Evolutionary conservation across 2,888 invertebrate species (phyloP).

Genomic region (Erebia palarica): DNA sequence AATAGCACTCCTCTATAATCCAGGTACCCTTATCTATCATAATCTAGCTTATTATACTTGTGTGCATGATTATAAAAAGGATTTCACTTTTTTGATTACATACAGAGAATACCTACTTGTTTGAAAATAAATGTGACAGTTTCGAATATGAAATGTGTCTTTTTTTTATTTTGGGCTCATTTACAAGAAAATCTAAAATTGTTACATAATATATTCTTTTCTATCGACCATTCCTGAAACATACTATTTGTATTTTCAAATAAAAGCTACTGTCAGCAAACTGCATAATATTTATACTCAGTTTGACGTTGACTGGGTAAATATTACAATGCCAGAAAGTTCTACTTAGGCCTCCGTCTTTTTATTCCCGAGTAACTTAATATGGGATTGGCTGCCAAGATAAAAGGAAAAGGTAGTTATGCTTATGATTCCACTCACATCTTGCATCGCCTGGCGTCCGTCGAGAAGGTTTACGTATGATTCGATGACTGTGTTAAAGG

Average conservation of each 20-base stretch:
- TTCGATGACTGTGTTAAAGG: conserved; percentile 38
- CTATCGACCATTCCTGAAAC: no score
- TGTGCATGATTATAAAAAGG: conserved; percentile 7
- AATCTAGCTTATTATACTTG: conserved; percentile 26
- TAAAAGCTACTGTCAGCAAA: no score
- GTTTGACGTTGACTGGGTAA: conserved; percentile 3
- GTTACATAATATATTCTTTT: no score
- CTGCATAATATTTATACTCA: no score
- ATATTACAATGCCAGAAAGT: conserved; percentile 33
- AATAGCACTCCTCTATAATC: conserved; percentile 45
- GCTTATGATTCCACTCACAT: conserved; percentile 41
- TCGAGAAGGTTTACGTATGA: conserved; percentile 36
- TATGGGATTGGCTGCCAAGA: conserved; percentile 37
- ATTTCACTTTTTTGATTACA: neutral
- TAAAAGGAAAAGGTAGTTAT: conserved; percentile 41
- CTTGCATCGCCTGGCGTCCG: conserved; percentile 29
- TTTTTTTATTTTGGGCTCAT: no score
- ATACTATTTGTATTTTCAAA: no score
- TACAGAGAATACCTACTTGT: neutral
- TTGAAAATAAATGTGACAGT: no score
- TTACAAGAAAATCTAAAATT: no score
- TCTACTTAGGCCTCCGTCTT: conserved; percentile 26
- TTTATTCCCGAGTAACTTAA: conserved; percentile 39
- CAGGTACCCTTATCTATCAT: no score
- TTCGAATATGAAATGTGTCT: no score